phyloP scores from a whole-genome alignment of 2,113 vertebrate genomes.

The Poecile atricapillus region DNA sequence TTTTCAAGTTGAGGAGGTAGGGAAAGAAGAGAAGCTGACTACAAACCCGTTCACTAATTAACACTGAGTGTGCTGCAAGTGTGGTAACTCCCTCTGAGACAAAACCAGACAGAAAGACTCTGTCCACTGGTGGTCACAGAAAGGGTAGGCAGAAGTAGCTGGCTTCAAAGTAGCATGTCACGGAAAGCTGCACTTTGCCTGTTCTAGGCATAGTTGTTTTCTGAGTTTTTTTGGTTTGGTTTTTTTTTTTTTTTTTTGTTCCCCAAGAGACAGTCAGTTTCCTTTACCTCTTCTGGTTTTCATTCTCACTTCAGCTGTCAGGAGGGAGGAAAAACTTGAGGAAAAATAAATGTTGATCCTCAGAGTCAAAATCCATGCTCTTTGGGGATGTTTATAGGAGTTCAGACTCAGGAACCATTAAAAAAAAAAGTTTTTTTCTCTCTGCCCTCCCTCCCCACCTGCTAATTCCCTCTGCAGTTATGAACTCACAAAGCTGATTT shows the following conservation, averaged over 20 bases:
- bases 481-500: neutral
- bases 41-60: neutral
- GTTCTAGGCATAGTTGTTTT: rapidly evolving
- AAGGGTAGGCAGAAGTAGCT: neutral
- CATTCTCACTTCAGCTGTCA: neutral
- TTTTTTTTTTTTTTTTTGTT: neutral
- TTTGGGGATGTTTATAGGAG: neutral
- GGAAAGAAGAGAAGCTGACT: neutral
- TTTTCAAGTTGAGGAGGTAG: neutral
- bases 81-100: neutral
- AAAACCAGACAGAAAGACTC: neutral
- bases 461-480: neutral
- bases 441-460: neutral
- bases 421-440: neutral
- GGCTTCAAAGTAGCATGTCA: neutral
- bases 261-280: neutral
- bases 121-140: neutral
- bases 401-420: neutral
- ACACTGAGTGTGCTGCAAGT: neutral
- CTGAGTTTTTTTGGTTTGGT: too few relatives aligned
- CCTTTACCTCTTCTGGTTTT: neutral
- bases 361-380: neutral
- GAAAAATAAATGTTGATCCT: neutral
- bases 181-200: neutral
- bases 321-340: neutral